Evolutionary conservation across 2,888 invertebrate genomes (phyloP), one percentile per base, ranked within the genome.

Genomic region (Nemurella pictetii): DNA sequence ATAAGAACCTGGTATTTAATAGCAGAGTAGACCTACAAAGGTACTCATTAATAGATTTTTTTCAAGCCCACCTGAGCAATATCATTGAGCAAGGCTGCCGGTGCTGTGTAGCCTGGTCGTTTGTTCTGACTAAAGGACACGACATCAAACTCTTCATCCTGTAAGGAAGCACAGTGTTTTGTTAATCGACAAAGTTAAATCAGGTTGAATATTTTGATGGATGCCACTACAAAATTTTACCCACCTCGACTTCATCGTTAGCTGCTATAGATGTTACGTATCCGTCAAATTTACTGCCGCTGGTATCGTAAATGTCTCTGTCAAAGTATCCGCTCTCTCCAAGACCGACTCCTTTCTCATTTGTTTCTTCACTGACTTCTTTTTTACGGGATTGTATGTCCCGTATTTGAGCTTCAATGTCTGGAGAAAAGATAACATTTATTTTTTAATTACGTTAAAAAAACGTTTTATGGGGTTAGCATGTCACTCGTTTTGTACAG

Each of bases 251-350:
- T 90, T 99, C 98, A 91, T 99, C 99, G 90, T 97, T 98, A 0
- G 98, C 96, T 80, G 98, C 98, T 90, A 99, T 99, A 0, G 98
- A 98, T 84, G 98, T 98, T 87, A 97, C 97, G 90, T 99, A 99
- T 35, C 97, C 98, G 89, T 97, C 98, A 90, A 95, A 97, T 89
- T 97, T 95, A 85, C 94, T 95, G 88, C 95, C 96, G 80, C 92
- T 92, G 86, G 94, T 95, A 90, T 97, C 97, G 90, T 99, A 99
- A 87, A 99, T 96, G 88, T 99, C 98, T 89, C 95, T 95, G 90
- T 99, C 99, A 91, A 95, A 98, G 90, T 95, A 97, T 81, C 94
- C 94, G 87, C 95, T 94, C 88, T 97, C 97, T 82, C 97, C 96
- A 77, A 99, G 92, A 2, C 96, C 96, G 32, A 98, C 97, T 87